Evolutionary conservation across 2,888 invertebrate species (phyloP).

Genomic region (Neoitamus cyanurus): DNA sequence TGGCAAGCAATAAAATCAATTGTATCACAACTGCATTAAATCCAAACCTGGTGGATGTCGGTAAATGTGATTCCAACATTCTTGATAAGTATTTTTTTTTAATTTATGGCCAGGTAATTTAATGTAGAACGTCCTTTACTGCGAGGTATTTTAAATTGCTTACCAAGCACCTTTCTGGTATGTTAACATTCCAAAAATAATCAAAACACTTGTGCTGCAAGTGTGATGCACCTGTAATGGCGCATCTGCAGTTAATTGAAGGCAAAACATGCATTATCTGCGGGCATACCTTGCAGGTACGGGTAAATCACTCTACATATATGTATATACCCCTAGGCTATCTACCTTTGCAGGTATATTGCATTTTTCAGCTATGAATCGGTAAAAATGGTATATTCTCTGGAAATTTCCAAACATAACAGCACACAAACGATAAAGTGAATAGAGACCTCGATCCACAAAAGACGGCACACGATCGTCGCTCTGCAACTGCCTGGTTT

Average conservation of each 20-base stretch:
- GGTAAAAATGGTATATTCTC: neutral
- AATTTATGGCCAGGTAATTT: too few species aligned
- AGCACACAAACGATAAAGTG: neutral
- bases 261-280: neutral
- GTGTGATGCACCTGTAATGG: neutral
- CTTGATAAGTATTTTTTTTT: too few species aligned
- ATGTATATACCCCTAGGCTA: neutral
- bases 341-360: neutral
- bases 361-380: neutral
- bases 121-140: neutral
- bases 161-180: neutral
- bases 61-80: too few species aligned
- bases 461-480: neutral
- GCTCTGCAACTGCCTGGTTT: neutral
- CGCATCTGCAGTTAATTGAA: neutral
- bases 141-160: neutral
- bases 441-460: conserved; percentile 14
- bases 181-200: neutral
- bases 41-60: neutral
- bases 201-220: neutral
- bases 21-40: too few species aligned
- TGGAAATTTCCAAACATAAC: conserved; percentile 17
- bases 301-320: neutral
- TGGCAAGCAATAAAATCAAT: neutral
- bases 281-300: too few species aligned